Evolutionary conservation across 2,797 vertebrate genomes (phyloP).

Genomic region (Hyperoplus lanceolatus): DNA sequence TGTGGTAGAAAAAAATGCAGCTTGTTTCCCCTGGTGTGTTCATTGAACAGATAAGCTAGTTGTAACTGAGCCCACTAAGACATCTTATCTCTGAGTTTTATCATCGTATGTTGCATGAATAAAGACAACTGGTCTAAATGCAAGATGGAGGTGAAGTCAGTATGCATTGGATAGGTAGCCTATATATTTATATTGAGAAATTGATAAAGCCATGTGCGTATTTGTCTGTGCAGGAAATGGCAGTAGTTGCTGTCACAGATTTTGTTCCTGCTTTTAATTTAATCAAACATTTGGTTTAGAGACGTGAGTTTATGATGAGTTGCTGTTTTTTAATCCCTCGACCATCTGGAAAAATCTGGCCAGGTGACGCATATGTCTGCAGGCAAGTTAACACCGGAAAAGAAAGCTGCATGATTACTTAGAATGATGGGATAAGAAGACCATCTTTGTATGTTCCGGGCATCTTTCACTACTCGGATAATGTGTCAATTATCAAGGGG

Average conservation of each 20-base stretch:
- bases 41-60: background rate
- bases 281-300: background rate
- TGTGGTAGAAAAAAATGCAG: slow-evolving; percentile 16
- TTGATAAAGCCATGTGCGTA: slow-evolving; percentile 7
- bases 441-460: background rate
- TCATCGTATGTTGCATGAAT: no score
- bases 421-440: background rate
- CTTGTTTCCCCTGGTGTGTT: slow-evolving; percentile 1
- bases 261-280: background rate
- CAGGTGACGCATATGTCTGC: background rate
- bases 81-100: no score
- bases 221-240: background rate
- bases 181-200: background rate
- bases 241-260: background rate
- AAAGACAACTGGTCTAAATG: no score
- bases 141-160: background rate
- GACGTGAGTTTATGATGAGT: background rate
- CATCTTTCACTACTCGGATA: background rate
- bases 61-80: background rate
- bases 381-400: background rate
- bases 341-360: background rate
- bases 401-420: background rate
- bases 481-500: background rate
- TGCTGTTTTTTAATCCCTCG: slow-evolving; percentile 1
- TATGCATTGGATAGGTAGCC: background rate